These are phyloP conservation scores for Xiphophorus hellerii DNA, from an alignment of 2,113 vertebrate genomes.

Conservation along the genomic window DNA sequence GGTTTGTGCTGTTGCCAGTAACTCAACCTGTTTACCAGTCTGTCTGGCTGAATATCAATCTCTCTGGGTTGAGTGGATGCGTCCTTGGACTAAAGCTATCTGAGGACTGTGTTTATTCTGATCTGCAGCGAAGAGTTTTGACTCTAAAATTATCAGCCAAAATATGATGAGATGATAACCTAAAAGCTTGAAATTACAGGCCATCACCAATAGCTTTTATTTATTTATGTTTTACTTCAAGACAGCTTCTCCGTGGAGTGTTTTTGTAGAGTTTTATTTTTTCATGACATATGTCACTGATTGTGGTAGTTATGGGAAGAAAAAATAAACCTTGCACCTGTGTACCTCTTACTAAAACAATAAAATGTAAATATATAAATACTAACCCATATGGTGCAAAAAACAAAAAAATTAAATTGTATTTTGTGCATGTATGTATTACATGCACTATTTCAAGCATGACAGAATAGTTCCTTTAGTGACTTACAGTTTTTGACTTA, in stretches of 20 bases:
- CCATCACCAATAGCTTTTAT: background rate
- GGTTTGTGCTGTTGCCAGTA: conserved; percentile 16
- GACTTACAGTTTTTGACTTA: background rate
- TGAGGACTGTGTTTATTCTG: background rate
- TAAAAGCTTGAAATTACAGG: background rate
- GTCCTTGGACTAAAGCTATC: background rate
- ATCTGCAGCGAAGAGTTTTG: background rate
- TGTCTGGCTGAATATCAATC: background rate
- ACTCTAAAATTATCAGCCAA: background rate
- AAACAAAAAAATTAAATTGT: background rate
- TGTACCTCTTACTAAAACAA: background rate
- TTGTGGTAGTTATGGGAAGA: background rate
- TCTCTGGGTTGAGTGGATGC: background rate
- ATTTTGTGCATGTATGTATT: background rate
- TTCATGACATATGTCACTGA: background rate
- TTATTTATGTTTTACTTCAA: background rate
- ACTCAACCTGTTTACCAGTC: conserved; percentile 23
- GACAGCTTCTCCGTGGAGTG: background rate
- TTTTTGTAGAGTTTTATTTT: background rate
- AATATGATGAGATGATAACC: background rate
- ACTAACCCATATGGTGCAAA: background rate
- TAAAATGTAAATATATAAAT: background rate
- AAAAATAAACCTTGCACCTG: background rate
- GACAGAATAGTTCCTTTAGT: background rate
- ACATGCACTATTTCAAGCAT: background rate